Evolutionary conservation across 2,797 vertebrate genomes (phyloP), one percentile per base, ranked within the genome.

Genomic region (Scolopax bukidnonensis): DNA sequence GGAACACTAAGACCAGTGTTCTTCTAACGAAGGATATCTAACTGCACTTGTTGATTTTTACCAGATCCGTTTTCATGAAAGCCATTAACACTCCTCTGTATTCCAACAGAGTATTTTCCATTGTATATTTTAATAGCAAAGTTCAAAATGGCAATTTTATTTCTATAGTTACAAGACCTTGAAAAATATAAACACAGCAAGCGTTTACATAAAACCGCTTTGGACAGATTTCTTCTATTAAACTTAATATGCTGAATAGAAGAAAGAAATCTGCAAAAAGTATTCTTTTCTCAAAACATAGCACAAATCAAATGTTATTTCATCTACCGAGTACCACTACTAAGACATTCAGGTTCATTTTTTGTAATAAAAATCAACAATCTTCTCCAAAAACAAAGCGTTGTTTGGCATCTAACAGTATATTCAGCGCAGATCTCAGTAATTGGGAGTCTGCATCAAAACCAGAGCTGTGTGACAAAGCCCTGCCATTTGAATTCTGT

Each of bases 101-200:
- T 84, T 92, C n/a, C 57, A 95, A 64, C 17, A 80, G 69, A 92
- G 11, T 85, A 94, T 96, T 93, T 90, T 90, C 84, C 89, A 84
- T 65, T n/a, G 65, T 84, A 79, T 80, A 94, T 53, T 94, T 95
- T 95, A 92, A 77, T 61, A 97, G 94, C 54, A 57, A 95, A 96
- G 60, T 94, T 95, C 93, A 97, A 97, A 96, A 95, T 73, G 54
- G 38, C 56, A 8, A 24, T 87, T 95, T 79, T 78, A 97, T 84
- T 95, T 95, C 96, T 96, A 96, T 92, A 93, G 90, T 71, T 95
- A 84, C 90, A 85, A 80, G 80, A 96, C 88, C 38, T 64, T 80
- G 91, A 95, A 76, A 93, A 95, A 90, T 65, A 93, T 76, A 90
- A 95, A 87, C 50, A 85, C 32, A 75, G 51, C 13, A 56, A 91